Base-by-base conservation (phyloP, 2,113 vertebrate genomes). In the Accipiter cooperii region DNA sequence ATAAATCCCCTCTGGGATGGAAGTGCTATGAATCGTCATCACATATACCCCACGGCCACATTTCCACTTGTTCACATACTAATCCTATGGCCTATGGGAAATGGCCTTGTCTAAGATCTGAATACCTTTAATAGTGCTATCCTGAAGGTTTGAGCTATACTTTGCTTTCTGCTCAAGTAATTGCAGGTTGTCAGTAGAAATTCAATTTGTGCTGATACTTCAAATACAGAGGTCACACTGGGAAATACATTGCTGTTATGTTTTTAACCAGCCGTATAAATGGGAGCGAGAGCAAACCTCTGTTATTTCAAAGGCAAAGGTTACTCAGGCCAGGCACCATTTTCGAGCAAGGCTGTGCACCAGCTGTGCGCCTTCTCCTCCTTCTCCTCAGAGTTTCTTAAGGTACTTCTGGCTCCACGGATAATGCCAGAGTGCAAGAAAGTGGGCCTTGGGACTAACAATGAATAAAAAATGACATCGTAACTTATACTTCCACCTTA, bases 151-250 rank as follows among this genome's bases (percentile, higher is more conserved):
- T 74, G 70, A 38, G 58, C 28, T 82, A 24, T 19, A 69, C 47
- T 95, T 79, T 81, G 40, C 51, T 75, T 95, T 76, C 68, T 89
- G n/a, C 69, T 94, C 83, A 87, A 89, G 36, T 34, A 92, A 93
- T 76, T 92, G 80, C 49, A 87, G 81, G 68, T 36, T 95, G 86
- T 73, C 89, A 84, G 77, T n/a, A 69, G 61, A 84, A 96, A 95
- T 84, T 61, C 73, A 84, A 6, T 87, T 84, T 89, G 76, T 84
- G 76, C 33, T 89, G 80, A 71, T 92, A 18, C 52, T 65, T 57
- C 79, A 89, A 29, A 87, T 9, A 44, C 33, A 82, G 90, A 90
- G 88, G 55, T 84, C 84, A 70, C 18, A 21, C 58, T 40, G 65
- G 42, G 51, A 94, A 94, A 84, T 70, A 17, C 29, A 13, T 54